Conservation (phyloP, 2,888 invertebrate genomes). For the Archips xylosteana region DNA sequence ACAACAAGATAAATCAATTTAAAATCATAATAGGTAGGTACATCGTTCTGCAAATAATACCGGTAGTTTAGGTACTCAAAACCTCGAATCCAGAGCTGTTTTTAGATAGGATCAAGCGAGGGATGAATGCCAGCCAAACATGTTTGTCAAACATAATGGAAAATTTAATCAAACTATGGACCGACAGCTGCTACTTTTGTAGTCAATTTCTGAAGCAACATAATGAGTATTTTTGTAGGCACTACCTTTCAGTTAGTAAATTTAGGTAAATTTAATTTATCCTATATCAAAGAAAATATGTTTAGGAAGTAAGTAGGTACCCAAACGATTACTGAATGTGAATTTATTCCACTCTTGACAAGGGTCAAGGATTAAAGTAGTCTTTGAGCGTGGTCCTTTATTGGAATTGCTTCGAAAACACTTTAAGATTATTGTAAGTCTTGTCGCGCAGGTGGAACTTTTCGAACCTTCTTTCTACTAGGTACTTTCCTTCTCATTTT, state of each 20-base stretch:
- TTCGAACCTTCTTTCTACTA: not conserved
- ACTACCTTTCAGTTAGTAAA: not conserved
- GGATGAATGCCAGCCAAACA: slow-evolving; percentile 17
- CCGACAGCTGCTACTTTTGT: slow-evolving; percentile 9
- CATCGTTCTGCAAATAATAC: not conserved
- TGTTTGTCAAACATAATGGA: slow-evolving; percentile 27
- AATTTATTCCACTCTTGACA: slow-evolving; percentile 11
- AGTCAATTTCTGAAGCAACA: slow-evolving; percentile 1
- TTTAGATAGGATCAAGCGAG: not conserved
- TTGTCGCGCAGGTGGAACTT: slow-evolving; percentile 3
- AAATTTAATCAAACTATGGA: slow-evolving; percentile 14
- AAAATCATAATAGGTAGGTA: not conserved
- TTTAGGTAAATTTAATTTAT: not conserved
- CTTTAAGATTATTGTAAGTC: slow-evolving; percentile 1
- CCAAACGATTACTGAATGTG: slow-evolving; percentile 10
- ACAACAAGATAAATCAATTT: not conserved
- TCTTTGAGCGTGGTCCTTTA: slow-evolving; percentile 14
- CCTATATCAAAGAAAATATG: not conserved
- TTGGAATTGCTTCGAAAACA: slow-evolving; percentile 17
- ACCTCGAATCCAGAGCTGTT: not conserved
- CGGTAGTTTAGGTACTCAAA: not conserved
- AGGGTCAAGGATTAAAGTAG: slow-evolving; percentile 18
- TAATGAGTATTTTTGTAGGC: not conserved
- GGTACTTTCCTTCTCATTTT: not conserved
- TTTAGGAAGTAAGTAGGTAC: not conserved